Base-by-base conservation (phyloP, 2,113 vertebrate genomes). In the Theristicus caerulescens region DNA sequence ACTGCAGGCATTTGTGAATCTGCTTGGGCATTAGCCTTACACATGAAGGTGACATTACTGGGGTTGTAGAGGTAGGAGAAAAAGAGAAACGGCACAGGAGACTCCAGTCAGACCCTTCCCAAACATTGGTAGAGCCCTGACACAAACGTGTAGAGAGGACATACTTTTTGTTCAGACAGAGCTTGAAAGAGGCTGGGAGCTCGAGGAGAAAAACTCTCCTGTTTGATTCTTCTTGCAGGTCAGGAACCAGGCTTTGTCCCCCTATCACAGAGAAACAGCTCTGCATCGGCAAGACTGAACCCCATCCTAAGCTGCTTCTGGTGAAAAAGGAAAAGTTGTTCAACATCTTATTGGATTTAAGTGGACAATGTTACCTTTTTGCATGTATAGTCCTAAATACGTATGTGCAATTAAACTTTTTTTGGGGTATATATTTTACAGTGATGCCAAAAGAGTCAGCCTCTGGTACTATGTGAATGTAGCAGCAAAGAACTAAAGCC, bases 201-300 rank as follows among this genome's bases (percentile, higher is more conserved):
- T 51, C 1, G 7, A 62, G 46, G 22, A 67, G 57, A 34, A 86
- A 71, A 59, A 9, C 13, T 69, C 22, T 92, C 32, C 61, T 12
- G 3, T 25, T 24, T 79, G 44, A 65, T 76, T 78, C 24, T 44
- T 40, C 65, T 49, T 62, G 46, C 29, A 74, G 40, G 8, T 76
- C 34, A 44, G 61, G 42, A 77, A 21, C 17, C 16, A 34, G 31
- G 26, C 21, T 90, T 88, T 84, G 25, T 46, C n/a, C 26, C 3
- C 7, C 13, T 21, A 3, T 38, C 26, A 29, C 17, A 52, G 52
- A 67, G 66, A 64, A 82, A 59, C 17, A 59, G 8, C 36, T 87
- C 40, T 32, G 8, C 3, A 1, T 46, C 0, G 0, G 51, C 10
- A 27, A 44, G 18, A 54, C 9, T 0, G 7, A 52, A 52, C 8